A percentile compares a stretch with the other conserved stretches of the same genome.
These are phyloP conservation scores for Ochropleura leucogaster DNA, from an alignment of 2,888 invertebrate genomes.

Conservation along the genomic window DNA sequence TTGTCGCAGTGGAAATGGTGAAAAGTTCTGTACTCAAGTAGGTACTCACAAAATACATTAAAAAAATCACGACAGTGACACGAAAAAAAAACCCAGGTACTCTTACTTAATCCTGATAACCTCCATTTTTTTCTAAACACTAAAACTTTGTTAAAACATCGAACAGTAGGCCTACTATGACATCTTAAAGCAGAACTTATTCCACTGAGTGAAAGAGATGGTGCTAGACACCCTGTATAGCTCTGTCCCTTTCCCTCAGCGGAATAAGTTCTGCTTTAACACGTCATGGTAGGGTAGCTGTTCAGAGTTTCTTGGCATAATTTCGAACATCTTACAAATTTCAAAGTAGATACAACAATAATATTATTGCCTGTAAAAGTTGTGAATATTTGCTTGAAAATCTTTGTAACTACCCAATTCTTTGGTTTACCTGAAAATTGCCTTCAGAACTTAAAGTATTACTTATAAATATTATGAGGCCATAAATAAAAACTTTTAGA, in stretches of 20 bases:
- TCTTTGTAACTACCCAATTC: neutral
- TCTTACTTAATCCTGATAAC: neutral
- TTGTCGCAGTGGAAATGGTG: no score
- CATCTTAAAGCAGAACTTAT: no score
- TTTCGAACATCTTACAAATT: constrained; percentile 3
- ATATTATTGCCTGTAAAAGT: neutral
- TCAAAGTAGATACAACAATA: neutral
- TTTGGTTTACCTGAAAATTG: constrained; percentile 9
- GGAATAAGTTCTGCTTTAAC: no score
- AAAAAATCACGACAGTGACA: no score
- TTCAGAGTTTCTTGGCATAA: neutral
- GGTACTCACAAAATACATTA: no score
- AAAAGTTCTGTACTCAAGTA: no score
- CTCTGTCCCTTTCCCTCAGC: no score
- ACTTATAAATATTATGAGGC: neutral
- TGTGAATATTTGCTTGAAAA: neutral
- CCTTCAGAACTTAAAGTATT: neutral
- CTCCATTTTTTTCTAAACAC: neutral
- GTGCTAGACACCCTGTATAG: no score
- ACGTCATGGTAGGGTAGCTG: no score
- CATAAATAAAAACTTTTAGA: constrained; percentile 16
- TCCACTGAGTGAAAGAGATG: no score
- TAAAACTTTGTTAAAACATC: constrained; percentile 16
- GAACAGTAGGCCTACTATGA: no score
- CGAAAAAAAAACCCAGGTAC: no score